phyloP scores from a whole-genome alignment of 2,113 vertebrate species.

The Jacana jacana region DNA sequence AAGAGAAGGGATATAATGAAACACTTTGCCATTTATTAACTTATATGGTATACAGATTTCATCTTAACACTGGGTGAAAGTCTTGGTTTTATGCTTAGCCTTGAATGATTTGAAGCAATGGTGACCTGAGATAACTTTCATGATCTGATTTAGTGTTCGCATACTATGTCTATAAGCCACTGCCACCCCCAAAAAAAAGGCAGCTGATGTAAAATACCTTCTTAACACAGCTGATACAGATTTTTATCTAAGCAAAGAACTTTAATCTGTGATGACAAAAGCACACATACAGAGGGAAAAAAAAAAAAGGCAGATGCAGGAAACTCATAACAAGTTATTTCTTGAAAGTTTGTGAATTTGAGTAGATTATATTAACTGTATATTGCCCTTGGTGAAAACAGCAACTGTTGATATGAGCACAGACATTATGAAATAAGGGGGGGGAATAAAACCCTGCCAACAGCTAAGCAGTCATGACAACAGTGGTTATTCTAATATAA shows the following conservation, averaged over 20 bases:
- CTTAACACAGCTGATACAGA: background rate
- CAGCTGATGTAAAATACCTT: background rate
- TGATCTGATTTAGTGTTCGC: accelerated
- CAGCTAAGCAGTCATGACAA: no score
- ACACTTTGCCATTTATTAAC: constrained; percentile 21
- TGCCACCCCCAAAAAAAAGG: background rate
- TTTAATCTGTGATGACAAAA: background rate
- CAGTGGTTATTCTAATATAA: background rate
- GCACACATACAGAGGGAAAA: background rate
- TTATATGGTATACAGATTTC: background rate
- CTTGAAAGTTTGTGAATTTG: background rate
- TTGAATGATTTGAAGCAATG: background rate
- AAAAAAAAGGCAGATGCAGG: no score
- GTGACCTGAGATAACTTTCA: background rate
- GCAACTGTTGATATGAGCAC: background rate
- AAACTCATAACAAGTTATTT: background rate
- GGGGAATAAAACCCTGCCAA: background rate
- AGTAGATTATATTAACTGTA: background rate
- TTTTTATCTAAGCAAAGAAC: no score
- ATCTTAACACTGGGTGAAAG: background rate
- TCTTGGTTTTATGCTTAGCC: background rate
- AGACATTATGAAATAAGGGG: background rate
- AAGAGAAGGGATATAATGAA: background rate
- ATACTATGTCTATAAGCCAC: background rate
- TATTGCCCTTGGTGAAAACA: background rate